Conservation (phyloP, 2,797 vertebrate genomes). For the Bradypus variegatus region DNA sequence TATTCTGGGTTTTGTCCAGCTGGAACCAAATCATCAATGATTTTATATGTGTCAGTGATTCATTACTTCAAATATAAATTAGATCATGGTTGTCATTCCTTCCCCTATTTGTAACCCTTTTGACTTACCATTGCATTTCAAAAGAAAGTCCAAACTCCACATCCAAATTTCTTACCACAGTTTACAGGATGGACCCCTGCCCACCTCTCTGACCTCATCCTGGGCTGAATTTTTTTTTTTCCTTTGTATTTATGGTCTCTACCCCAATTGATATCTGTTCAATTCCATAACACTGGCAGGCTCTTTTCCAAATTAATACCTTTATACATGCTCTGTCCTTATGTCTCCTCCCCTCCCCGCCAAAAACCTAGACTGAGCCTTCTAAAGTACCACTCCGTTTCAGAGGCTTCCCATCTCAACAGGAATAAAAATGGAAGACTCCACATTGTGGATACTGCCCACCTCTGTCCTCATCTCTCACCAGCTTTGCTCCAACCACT, state of each 20-base stretch:
- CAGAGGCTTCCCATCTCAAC: neutral
- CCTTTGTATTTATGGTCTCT: neutral
- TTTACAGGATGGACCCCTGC: neutral
- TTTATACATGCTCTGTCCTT: neutral
- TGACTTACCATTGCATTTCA: conserved; percentile 20
- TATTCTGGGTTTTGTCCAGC: neutral
- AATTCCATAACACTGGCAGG: neutral
- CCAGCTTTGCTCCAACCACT: neutral
- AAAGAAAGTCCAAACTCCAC: conserved; percentile 1
- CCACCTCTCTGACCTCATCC: neutral
- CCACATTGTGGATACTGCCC: neutral
- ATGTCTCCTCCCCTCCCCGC: too few species aligned
- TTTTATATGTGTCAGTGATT: neutral
- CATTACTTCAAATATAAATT: neutral
- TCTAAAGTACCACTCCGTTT: neutral
- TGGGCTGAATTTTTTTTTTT: neutral
- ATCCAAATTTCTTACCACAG: neutral
- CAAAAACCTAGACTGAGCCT: neutral
- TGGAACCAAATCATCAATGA: neutral
- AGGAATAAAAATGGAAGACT: neutral
- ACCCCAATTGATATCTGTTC: neutral
- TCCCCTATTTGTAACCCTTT: neutral
- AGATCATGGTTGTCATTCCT: neutral
- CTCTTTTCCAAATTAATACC: neutral
- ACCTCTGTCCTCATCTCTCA: neutral